Percentiles rank a stretch among this genome's conserved stretches.
These are phyloP conservation scores for Popillia japonica DNA, from an alignment of 1,140 invertebrate genomes.

Conservation along the genomic window DNA sequence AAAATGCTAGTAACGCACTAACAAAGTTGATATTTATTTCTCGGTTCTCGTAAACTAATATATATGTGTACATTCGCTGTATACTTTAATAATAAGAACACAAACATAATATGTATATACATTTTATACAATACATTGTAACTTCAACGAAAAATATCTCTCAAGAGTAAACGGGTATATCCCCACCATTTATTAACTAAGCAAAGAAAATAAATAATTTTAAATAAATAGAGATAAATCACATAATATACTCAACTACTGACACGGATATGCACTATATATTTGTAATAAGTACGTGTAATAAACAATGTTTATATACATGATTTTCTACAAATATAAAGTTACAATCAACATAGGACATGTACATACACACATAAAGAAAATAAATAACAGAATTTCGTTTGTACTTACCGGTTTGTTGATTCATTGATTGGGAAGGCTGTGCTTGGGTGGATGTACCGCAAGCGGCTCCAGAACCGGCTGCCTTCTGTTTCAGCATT, in stretches of 20 bases:
- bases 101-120: too few species aligned
- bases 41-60: too few species aligned
- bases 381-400: not conserved
- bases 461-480: slow-evolving; percentile 45
- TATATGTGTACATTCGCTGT: too few species aligned
- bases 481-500: slow-evolving; percentile 91
- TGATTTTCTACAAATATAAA: not conserved
- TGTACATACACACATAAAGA: not conserved
- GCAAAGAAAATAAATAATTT: too few species aligned
- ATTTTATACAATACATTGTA: too few species aligned
- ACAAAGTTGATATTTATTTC: too few species aligned
- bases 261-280: not conserved
- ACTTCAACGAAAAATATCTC: too few species aligned
- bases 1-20: too few species aligned
- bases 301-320: slow-evolving; percentile 31
- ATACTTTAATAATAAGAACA: too few species aligned
- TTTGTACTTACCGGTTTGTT: slow-evolving; percentile 55
- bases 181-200: too few species aligned
- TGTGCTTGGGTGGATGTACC: slow-evolving; percentile 53
- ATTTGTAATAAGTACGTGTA: not conserved
- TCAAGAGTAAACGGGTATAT: too few species aligned
- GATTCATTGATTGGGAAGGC: slow-evolving; percentile 53
- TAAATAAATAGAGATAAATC: too few species aligned
- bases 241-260: not conserved
- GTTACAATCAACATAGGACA: not conserved